phyloP scores from a whole-genome alignment of 2,113 vertebrate genomes.

The Verasper variegatus region DNA sequence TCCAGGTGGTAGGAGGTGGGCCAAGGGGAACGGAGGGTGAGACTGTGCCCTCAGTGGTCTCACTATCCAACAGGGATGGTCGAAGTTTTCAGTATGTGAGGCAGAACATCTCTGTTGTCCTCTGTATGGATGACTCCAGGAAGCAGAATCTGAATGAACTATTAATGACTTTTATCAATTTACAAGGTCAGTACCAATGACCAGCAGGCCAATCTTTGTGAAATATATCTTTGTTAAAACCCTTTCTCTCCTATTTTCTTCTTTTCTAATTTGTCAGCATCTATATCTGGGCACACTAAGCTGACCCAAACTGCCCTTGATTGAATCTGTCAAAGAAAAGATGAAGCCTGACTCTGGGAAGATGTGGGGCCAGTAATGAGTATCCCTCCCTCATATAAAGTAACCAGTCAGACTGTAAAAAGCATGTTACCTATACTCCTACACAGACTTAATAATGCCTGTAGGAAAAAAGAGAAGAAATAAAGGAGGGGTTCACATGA shows the following conservation, averaged over 20 bases:
- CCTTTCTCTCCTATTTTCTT: constrained; percentile 22
- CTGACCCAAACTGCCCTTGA: constrained; percentile 45
- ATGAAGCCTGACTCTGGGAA: constrained; percentile 47
- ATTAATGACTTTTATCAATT: constrained; percentile 51
- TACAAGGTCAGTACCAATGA: constrained; percentile 27
- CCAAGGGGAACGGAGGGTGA: constrained; percentile 59
- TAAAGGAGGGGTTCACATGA: constrained; percentile 64
- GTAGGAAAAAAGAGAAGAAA: constrained; percentile 59
- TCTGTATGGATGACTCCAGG: constrained; percentile 39
- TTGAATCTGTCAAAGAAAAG: constrained; percentile 58
- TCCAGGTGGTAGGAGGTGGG: constrained; percentile 53
- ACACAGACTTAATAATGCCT: constrained; percentile 73
- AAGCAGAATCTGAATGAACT: constrained; percentile 53
- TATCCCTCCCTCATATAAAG: constrained; percentile 58
- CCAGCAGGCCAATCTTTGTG: not conserved
- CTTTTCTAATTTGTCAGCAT: constrained; percentile 37
- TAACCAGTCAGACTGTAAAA: constrained; percentile 64
- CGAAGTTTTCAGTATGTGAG: constrained; percentile 45
- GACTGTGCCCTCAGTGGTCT: constrained; percentile 60
- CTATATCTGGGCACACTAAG: constrained; percentile 26
- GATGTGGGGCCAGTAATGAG: constrained; percentile 49
- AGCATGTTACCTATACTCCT: constrained; percentile 63
- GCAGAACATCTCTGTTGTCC: constrained; percentile 33
- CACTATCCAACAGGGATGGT: constrained; percentile 52
- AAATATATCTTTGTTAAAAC: not conserved